Conservation (phyloP, 2,888 invertebrate species). For the Scrobipalpa atriplicella region DNA sequence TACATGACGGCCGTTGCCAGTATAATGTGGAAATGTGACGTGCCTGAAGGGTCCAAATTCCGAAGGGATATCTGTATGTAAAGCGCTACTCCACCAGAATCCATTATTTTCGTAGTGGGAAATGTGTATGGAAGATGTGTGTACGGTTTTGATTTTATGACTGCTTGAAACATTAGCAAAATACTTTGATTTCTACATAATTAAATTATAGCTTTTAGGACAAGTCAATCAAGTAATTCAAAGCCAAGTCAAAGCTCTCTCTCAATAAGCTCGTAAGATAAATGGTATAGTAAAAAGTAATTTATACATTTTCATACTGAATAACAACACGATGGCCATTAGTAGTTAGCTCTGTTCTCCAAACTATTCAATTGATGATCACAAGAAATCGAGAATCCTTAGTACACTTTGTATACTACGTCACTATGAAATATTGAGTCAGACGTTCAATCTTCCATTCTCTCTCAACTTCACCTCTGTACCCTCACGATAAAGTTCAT, state of each 20-base stretch:
- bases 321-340: too few relatives aligned
- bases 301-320: too few relatives aligned
- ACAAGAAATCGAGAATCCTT: conserved; percentile 40
- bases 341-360: too few relatives aligned
- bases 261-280: too few relatives aligned
- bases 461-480: conserved; percentile 31
- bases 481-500: conserved; percentile 30
- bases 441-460: conserved; percentile 37
- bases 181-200: too few relatives aligned
- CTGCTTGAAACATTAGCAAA: too few relatives aligned
- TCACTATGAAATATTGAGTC: conserved; percentile 64
- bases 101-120: not conserved
- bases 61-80: not conserved
- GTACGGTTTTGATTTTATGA: too few relatives aligned
- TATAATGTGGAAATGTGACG: conserved; percentile 5
- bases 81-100: too few relatives aligned
- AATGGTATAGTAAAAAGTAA: too few relatives aligned
- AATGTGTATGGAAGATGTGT: not conserved
- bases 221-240: too few relatives aligned
- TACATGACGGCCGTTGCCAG: conserved; percentile 7
- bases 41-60: not conserved
- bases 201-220: too few relatives aligned
- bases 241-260: too few relatives aligned
- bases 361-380: not conserved
- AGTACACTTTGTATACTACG: conserved; percentile 44